phyloP scores from a whole-genome alignment of 1,140 invertebrate genomes.

The Uloborus diversus region DNA sequence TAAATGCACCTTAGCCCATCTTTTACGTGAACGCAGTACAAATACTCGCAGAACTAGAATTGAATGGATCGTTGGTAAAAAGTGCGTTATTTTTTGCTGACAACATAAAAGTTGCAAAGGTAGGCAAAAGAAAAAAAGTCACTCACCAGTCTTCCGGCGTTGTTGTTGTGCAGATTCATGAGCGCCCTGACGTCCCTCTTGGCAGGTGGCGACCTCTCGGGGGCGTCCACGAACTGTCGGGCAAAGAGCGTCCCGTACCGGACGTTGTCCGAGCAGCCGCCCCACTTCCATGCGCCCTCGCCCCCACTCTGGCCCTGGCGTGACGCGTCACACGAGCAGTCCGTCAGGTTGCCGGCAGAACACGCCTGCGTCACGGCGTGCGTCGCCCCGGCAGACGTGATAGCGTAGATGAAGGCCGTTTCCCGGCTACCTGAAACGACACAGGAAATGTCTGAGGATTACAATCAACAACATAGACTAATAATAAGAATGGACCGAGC shows the following conservation, averaged over 20 bases:
- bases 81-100: not conserved
- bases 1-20: too few species aligned
- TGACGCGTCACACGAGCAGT: slow-evolving; percentile 73
- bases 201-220: slow-evolving; percentile 65
- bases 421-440: slow-evolving; percentile 71
- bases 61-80: not conserved
- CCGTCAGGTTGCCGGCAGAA: slow-evolving; percentile 73
- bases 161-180: slow-evolving; percentile 77
- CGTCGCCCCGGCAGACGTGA: slow-evolving; percentile 75
- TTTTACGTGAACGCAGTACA: too few species aligned
- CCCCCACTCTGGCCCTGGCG: slow-evolving; percentile 67
- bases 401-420: slow-evolving; percentile 75
- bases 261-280: slow-evolving; percentile 75
- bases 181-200: slow-evolving; percentile 68
- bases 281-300: slow-evolving; percentile 76
- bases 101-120: not conserved
- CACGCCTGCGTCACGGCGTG: slow-evolving; percentile 75
- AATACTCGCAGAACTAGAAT: too few species aligned
- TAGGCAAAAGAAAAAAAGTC: too few species aligned
- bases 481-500: too few species aligned
- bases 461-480: too few species aligned
- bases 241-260: slow-evolving; percentile 72
- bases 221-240: slow-evolving; percentile 73
- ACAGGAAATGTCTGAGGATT: too few species aligned
- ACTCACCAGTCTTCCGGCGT: slow-evolving; percentile 73